Evolutionary conservation across 2,797 vertebrate species (phyloP), one percentile per base, ranked within the genome.

Genomic region (Lutjanus campechanus): DNA sequence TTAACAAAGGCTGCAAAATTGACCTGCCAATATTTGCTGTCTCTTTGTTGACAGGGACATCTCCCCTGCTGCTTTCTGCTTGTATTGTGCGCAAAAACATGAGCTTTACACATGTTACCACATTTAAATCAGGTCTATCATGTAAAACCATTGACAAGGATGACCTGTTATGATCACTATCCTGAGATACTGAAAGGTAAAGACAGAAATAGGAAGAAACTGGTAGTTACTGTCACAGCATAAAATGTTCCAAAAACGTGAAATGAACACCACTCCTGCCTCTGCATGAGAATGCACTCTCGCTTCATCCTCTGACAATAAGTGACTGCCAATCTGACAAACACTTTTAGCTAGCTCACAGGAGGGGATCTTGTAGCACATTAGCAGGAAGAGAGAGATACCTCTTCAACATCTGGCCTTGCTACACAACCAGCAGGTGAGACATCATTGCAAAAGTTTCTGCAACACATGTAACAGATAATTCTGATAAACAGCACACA

Each of bases 291-390:
- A 60, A 71, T 22, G 11, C 8, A 62, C 22, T 41, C 64, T 49
- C 3, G 4, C 50, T 11, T 77, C 41, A 55, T 22, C 22, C 36
- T 49, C 22, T 63, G 17, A 73, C 68, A 65, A 64, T 69, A 8
- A 46, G 50, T 56, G 75, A 20, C 58, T 81, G 64, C 60, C 64
- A 73, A 65, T 62, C 53, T 76, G 69, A 82, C 83, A 66, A 87
- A 81, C 74, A 84, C 74, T 68, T 81, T 50, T 54, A 72, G 22
- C 41, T 54, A 29, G 43, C 65, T 51, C 65, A 63, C 72, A 87
- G 79, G 63, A 76, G 60, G 79, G 65, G 64, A 71, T 61, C 51
- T 44, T 71, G 58, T 78, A 73, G 64, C 47, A 60, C 54, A 81
- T 73, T 70, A 76, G 69, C 50, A 72, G 13, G 36, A 41, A 16